phyloP scores from a whole-genome alignment of 2,888 invertebrate species.

The Hirtodrosophila trivittata region DNA sequence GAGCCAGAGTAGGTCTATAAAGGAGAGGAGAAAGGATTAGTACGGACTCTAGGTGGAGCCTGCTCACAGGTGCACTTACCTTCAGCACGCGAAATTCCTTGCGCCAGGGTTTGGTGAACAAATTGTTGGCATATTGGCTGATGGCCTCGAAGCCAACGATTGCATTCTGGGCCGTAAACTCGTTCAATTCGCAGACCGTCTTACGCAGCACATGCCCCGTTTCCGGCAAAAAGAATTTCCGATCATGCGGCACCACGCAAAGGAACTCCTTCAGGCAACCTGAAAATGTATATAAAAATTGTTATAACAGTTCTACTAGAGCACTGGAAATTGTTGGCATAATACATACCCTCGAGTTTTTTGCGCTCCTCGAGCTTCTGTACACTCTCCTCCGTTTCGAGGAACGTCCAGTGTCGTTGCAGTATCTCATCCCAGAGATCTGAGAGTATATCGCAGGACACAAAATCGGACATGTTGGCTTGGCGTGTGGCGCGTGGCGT shows the following conservation, averaged over 20 bases:
- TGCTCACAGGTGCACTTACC: conserved; percentile 84
- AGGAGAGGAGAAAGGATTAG: accelerated
- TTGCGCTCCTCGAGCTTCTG: conserved; percentile 90
- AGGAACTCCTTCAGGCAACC: conserved; percentile 91
- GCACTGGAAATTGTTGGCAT: no score
- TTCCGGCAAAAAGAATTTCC: conserved; percentile 90
- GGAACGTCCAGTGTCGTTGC: conserved; percentile 90
- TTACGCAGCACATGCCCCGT: conserved; percentile 90
- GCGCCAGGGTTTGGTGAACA: conserved; percentile 94
- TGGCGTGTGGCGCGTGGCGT: conserved; percentile 60
- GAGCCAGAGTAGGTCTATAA: conserved; percentile 92
- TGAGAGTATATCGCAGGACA: conserved; percentile 83
- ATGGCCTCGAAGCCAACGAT: conserved; percentile 93
- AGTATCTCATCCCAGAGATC: conserved; percentile 90
- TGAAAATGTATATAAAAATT: conserved; percentile 78
- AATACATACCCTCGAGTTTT: conserved; percentile 89
- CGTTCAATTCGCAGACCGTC: conserved; percentile 88
- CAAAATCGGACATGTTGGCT: conserved; percentile 82
- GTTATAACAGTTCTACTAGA: neutral
- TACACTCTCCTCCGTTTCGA: conserved; percentile 91
- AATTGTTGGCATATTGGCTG: conserved; percentile 93
- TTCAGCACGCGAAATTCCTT: conserved; percentile 92
- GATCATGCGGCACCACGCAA: conserved; percentile 90
- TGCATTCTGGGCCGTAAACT: conserved; percentile 92
- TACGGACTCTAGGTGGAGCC: no score